Evolutionary conservation across 2,888 invertebrate species (phyloP).

Genomic region (Heliconius cydno): DNA sequence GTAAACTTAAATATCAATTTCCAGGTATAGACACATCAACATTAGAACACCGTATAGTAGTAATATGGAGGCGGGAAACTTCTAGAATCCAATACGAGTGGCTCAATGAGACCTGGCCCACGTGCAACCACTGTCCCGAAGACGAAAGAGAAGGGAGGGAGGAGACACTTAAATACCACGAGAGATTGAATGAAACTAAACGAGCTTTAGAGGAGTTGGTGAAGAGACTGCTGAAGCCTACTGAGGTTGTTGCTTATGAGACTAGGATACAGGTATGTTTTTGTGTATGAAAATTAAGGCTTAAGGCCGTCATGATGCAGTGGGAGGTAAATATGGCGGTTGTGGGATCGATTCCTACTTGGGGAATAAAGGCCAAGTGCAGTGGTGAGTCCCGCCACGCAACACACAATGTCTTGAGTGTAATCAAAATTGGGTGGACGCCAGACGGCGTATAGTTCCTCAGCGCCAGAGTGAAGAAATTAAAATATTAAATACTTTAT

Average conservation of each 20-base stretch:
- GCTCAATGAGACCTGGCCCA: conserved; percentile 89
- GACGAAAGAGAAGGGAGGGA: conserved; percentile 59
- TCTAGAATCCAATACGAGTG: conserved; percentile 96
- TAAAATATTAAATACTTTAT: too few species aligned
- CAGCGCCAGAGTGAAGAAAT: too few species aligned
- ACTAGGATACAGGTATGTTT: conserved; percentile 87
- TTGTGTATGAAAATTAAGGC: conserved; percentile 10
- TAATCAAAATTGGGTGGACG: too few species aligned
- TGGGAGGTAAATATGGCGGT: too few species aligned
- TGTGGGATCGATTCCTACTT: too few species aligned
- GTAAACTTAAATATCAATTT: not conserved
- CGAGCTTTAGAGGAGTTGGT: conserved; percentile 88
- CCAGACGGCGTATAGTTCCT: too few species aligned
- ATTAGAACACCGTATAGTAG: conserved; percentile 89
- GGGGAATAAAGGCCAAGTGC: too few species aligned
- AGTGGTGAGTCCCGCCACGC: too few species aligned
- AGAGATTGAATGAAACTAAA: conserved; percentile 87
- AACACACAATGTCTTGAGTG: too few species aligned
- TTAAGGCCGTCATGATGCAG: too few species aligned
- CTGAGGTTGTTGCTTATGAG: conserved; percentile 90
- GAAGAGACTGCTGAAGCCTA: conserved; percentile 87
- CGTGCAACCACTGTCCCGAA: conserved; percentile 75
- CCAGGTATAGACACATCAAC: conserved; percentile 77
- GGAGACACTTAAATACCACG: conserved; percentile 67
- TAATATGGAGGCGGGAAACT: conserved; percentile 94